These are phyloP conservation scores for Sepioteuthis lessoniana DNA, from an alignment of 2,888 invertebrate genomes.

Conservation along the genomic window DNA sequence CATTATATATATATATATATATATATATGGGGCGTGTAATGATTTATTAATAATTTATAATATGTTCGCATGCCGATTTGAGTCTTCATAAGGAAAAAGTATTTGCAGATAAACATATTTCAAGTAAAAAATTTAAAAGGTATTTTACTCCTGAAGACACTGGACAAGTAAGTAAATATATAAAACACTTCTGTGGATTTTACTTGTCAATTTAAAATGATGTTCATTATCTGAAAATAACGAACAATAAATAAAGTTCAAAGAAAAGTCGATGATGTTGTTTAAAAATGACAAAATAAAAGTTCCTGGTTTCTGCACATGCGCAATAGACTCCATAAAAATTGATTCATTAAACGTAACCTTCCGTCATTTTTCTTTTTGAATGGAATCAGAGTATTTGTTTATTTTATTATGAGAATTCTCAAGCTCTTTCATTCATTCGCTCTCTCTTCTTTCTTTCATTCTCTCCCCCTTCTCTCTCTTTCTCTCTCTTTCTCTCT, in stretches of 20 bases:
- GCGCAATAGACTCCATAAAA: neutral
- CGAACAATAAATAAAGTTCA: neutral
- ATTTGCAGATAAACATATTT: neutral
- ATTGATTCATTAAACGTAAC: neutral
- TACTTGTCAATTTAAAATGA: slow-evolving; percentile 13
- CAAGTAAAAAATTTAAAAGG: neutral
- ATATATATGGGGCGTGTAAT: neutral
- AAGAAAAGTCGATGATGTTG: neutral
- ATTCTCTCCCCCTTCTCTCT: no score
- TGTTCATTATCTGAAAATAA: neutral
- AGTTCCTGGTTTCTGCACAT: neutral
- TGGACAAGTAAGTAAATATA: neutral
- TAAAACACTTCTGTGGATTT: neutral
- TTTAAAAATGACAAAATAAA: neutral
- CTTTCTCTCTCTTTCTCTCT: no score
- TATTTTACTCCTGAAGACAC: neutral
- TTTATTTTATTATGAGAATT: neutral
- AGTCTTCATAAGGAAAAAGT: neutral
- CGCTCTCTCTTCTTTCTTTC: no score
- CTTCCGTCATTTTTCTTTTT: neutral
- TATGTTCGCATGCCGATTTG: neutral
- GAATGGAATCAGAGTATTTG: neutral
- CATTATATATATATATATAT: no score
- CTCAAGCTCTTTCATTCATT: neutral
- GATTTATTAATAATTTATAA: no score